Evolutionary conservation across 2,797 vertebrate species (phyloP).

Genomic region (Peromyscus attwateri): DNA sequence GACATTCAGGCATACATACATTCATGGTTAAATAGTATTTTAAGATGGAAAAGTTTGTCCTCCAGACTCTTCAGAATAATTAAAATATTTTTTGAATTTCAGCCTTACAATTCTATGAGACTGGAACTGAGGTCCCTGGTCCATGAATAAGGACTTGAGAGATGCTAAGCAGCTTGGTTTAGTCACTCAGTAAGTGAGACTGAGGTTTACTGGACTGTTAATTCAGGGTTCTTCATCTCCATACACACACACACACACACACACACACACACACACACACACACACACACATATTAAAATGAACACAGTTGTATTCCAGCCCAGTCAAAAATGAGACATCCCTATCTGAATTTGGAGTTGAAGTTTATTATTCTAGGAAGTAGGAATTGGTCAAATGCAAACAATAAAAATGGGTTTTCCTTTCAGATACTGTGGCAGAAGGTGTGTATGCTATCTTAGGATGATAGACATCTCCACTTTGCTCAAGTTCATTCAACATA

Average conservation of each 20-base stretch:
- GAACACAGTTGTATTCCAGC: background rate
- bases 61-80: background rate
- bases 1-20: background rate
- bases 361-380: slow-evolving; percentile 37
- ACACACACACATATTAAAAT: too few relatives aligned
- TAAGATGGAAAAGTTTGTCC: background rate
- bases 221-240: background rate
- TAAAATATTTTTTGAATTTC: background rate
- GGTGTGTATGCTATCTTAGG: background rate
- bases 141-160: background rate
- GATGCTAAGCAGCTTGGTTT: background rate
- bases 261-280: too few relatives aligned
- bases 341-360: background rate
- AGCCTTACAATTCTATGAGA: background rate
- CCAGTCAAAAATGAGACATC: background rate
- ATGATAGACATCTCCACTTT: background rate
- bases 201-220: background rate
- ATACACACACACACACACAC: too few relatives aligned
- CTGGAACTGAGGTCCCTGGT: background rate
- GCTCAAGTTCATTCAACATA: background rate
- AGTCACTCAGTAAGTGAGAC: background rate
- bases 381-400: background rate
- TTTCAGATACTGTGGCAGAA: slow-evolving; percentile 1
- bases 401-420: background rate
- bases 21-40: too few relatives aligned